phyloP scores from a whole-genome alignment of 2,888 invertebrate species.

The Pelosia muscerda region DNA sequence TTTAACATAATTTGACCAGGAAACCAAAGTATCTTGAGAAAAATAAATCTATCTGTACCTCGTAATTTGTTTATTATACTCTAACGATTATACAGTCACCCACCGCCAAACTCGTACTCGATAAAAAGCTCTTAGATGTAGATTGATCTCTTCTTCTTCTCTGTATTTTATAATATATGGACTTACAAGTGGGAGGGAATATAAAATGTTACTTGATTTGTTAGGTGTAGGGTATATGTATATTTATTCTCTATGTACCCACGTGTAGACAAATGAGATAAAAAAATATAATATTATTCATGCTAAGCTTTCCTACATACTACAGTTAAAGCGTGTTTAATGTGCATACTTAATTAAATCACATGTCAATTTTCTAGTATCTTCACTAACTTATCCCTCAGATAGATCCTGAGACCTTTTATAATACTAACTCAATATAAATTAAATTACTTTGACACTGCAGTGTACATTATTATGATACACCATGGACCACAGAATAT shows the following conservation, averaged over 20 bases:
- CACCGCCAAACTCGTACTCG: background rate
- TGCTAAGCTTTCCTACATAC: background rate
- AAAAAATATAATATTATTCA: background rate
- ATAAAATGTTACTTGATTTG: slow-evolving; percentile 27
- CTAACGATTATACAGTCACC: slow-evolving; percentile 17
- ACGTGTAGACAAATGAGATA: background rate
- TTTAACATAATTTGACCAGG: slow-evolving; percentile 6
- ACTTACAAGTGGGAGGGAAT: slow-evolving; percentile 31
- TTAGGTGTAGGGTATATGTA: background rate
- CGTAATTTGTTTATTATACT: background rate
- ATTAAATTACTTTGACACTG: background rate
- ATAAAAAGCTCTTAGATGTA: slow-evolving; percentile 38
- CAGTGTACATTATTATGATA: background rate
- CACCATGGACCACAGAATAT: background rate
- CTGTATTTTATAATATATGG: slow-evolving; percentile 27
- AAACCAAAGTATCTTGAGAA: slow-evolving; percentile 6
- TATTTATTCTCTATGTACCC: slow-evolving; percentile 1
- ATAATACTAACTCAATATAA: background rate
- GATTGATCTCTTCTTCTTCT: too few relatives aligned
- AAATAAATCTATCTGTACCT: background rate
- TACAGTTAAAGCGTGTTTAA: too few relatives aligned
- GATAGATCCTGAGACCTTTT: background rate
- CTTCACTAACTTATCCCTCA: background rate
- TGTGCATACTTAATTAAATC: background rate
- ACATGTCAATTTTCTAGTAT: background rate